Evolutionary conservation across 2,888 invertebrate species (phyloP).

Genomic region (Automeris io): DNA sequence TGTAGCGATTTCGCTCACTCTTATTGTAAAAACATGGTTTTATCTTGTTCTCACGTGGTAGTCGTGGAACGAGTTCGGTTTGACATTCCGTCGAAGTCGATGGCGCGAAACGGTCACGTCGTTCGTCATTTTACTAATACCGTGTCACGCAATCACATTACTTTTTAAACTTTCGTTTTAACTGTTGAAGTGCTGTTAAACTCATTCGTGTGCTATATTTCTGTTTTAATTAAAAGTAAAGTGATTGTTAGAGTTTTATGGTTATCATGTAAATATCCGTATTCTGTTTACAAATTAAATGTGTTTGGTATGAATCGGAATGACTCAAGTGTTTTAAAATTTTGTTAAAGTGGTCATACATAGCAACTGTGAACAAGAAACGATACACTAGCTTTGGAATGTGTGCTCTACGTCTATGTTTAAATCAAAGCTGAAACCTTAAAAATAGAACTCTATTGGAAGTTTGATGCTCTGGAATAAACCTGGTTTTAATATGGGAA

Average conservation of each 20-base stretch:
- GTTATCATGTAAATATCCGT: conserved; percentile 30
- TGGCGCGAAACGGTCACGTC: conserved; percentile 47
- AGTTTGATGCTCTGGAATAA: conserved; percentile 33
- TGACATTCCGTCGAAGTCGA: conserved; percentile 48
- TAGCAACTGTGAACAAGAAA: conserved; percentile 44
- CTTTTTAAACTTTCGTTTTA: conserved; percentile 39
- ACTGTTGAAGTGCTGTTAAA: conserved; percentile 13
- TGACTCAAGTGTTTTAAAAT: conserved; percentile 58
- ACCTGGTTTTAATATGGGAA: conserved; percentile 30
- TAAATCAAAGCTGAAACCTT: conserved; percentile 29
- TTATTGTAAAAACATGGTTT: conserved; percentile 32
- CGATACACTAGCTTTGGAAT: conserved; percentile 38
- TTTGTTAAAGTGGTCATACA: conserved; percentile 44
- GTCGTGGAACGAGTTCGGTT: conserved; percentile 12
- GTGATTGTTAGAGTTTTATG: conserved; percentile 16
- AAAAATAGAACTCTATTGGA: conserved; percentile 40
- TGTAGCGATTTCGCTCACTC: conserved; percentile 29
- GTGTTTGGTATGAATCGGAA: conserved; percentile 42
- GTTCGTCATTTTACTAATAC: conserved; percentile 20
- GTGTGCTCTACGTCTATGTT: conserved; percentile 33
- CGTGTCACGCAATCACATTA: conserved; percentile 29
- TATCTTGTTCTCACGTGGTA: conserved; percentile 33
- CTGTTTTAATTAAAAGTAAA: not conserved
- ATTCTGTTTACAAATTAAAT: conserved; percentile 30
- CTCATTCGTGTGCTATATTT: not conserved